Evolutionary conservation across 2,113 vertebrate genomes (phyloP).

Genomic region (Dunckerocampus dactyliophorus): DNA sequence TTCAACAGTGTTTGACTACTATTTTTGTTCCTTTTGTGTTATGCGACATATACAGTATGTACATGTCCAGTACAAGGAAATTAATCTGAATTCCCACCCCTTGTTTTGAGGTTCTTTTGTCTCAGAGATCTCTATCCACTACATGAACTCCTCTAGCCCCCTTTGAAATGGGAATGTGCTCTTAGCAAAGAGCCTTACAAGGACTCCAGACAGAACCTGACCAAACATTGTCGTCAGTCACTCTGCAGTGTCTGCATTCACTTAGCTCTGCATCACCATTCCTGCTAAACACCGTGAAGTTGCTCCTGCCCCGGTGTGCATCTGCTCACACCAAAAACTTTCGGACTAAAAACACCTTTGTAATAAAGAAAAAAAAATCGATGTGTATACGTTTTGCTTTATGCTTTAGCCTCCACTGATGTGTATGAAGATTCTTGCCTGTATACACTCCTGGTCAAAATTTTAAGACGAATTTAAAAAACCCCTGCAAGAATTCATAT

Average conservation of each 20-base stretch:
- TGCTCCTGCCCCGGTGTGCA: neutral
- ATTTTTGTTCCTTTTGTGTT: no score
- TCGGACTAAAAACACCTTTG: neutral
- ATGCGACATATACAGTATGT: no score
- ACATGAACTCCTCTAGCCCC: constrained; percentile 10
- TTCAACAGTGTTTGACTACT: no score
- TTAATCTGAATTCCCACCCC: no score
- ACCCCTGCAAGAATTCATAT: no score
- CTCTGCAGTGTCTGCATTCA: constrained; percentile 48
- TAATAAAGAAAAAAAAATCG: neutral
- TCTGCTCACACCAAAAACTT: neutral
- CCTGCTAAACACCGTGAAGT: constrained; percentile 22
- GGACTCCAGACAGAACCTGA: constrained; percentile 51
- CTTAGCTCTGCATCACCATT: constrained; percentile 54
- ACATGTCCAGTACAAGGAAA: no score
- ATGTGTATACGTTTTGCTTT: no score
- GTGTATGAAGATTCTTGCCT: no score
- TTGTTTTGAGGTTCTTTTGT: constrained; percentile 11
- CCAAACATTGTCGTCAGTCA: constrained; percentile 52
- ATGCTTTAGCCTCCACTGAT: no score
- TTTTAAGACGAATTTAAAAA: no score
- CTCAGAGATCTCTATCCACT: constrained; percentile 19
- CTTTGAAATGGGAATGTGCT: constrained; percentile 12
- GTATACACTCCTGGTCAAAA: no score
- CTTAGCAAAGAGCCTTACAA: constrained; percentile 60